Percentiles rank a stretch among this genome's conserved stretches.
phyloP scores from a whole-genome alignment of 2,113 vertebrate genomes.

The Gallinago paraguaiae region DNA sequence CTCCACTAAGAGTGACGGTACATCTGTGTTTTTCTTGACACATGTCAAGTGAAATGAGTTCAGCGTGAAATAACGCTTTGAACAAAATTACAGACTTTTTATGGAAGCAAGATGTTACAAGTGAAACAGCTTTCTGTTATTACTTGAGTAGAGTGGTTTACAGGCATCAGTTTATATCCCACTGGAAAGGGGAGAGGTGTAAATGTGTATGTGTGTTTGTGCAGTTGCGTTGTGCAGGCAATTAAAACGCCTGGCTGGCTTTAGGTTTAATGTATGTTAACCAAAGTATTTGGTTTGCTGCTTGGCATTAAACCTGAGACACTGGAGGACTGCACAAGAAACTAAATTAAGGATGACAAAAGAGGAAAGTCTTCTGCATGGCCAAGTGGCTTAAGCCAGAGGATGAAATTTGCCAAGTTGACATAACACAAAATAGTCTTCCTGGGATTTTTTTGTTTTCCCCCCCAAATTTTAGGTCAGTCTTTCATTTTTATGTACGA shows the following conservation, averaged over 20 bases:
- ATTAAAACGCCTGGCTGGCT: not conserved
- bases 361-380: not conserved
- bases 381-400: not conserved
- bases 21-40: not conserved
- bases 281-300: not conserved
- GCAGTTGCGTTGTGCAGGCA: not conserved
- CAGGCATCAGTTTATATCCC: not conserved
- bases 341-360: not conserved
- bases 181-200: not conserved
- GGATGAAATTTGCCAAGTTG: not conserved
- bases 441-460: conserved; percentile 42
- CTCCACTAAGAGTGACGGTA: not conserved
- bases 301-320: not conserved
- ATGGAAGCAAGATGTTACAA: not conserved
- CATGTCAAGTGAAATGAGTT: not conserved
- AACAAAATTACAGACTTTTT: not conserved
- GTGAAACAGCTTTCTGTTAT: not conserved
- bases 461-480: conserved; percentile 34
- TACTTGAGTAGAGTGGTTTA: not conserved
- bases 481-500: conserved; percentile 62
- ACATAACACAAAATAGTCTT: not conserved
- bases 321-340: not conserved
- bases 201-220: not conserved
- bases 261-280: not conserved
- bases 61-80: not conserved